Conservation (phyloP, 2,888 invertebrate genomes). For the Junonia oenone region DNA sequence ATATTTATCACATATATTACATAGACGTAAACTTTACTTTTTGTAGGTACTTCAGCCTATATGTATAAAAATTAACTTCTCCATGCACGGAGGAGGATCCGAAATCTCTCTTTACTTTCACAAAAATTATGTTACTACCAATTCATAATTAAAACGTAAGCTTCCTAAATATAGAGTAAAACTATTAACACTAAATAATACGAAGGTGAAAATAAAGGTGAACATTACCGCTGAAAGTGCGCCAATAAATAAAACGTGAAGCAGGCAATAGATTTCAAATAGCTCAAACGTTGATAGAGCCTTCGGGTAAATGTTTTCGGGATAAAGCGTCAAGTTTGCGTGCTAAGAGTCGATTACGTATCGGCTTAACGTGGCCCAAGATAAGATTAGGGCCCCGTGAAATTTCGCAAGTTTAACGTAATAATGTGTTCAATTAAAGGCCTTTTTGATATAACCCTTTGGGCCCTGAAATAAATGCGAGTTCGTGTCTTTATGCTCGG, state of each 20-base stretch:
- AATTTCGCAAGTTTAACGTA: slow-evolving; percentile 14
- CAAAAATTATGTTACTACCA: too few species aligned
- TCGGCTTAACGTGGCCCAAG: slow-evolving; percentile 20
- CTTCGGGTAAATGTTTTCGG: slow-evolving; percentile 21
- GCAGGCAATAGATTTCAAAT: slow-evolving; percentile 16
- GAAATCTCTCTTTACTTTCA: too few species aligned
- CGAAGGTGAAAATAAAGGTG: not conserved
- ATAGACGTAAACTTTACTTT: too few species aligned
- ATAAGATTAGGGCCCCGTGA: slow-evolving; percentile 20
- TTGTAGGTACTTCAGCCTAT: too few species aligned
- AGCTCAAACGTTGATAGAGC: slow-evolving; percentile 19
- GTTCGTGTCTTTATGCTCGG: not conserved
- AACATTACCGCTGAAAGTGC: not conserved
- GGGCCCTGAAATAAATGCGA: not conserved
- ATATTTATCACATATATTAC: too few species aligned
- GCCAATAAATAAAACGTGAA: not conserved
- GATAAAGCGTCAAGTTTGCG: slow-evolving; percentile 22
- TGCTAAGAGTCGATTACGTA: slow-evolving; percentile 19
- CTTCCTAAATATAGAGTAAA: not conserved
- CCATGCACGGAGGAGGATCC: too few species aligned
- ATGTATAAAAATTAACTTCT: too few species aligned
- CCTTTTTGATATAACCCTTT: slow-evolving; percentile 2
- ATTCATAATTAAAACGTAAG: too few species aligned
- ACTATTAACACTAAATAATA: not conserved
- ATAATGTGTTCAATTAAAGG: slow-evolving; percentile 17